Evolutionary conservation across 2,797 vertebrate species (phyloP), one percentile per base, ranked within the genome.

Genomic region (Sorex maritimensis): DNA sequence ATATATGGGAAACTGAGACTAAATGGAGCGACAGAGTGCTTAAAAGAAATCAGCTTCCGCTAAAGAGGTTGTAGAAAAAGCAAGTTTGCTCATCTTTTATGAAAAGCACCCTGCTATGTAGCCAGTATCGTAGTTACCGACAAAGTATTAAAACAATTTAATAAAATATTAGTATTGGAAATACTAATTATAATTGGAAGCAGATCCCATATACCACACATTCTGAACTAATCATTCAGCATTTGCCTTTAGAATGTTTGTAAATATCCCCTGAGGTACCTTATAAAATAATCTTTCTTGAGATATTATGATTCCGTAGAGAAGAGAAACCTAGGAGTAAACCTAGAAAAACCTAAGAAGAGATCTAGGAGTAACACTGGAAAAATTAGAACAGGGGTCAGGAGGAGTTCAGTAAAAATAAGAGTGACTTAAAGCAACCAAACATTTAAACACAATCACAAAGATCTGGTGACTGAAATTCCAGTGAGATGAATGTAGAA

Each of bases 41-140:
- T 41, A 90, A 23, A 10, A 77, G 55, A 91, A 92, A 81, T 34
- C 14, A 75, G 0, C 19, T 79, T 80, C 52, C 14, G 26, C 65
- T 21, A 23, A 94, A 74, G 80, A 87, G 77, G 87, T 74, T 15
- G 77, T 12, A 8, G 24, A 91, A 61, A 83, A 28, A 9, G 46
- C 6, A 83, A 19, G 4, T 87, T 81, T 26, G 44, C 8, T 61
- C 61, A 13, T 68, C 34, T 5, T 46, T 74, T 28, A 41, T 49
- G 23, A 91, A 67, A 52, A 44, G 38, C 15, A 55, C 10, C 4
- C 2, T 65, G 7, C 6, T 72, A 26, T 10, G 19, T 9, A 67
- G 1, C 1, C 5, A 46, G 2, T 41, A 72, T 69, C 23, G 28
- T 9, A 21, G 2, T 5, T 55, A 24, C 1, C 72, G 55, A 68